Evolutionary conservation across 2,888 invertebrate genomes (phyloP), one percentile per base, ranked within the genome.

Genomic region (Orthosia gracilis): DNA sequence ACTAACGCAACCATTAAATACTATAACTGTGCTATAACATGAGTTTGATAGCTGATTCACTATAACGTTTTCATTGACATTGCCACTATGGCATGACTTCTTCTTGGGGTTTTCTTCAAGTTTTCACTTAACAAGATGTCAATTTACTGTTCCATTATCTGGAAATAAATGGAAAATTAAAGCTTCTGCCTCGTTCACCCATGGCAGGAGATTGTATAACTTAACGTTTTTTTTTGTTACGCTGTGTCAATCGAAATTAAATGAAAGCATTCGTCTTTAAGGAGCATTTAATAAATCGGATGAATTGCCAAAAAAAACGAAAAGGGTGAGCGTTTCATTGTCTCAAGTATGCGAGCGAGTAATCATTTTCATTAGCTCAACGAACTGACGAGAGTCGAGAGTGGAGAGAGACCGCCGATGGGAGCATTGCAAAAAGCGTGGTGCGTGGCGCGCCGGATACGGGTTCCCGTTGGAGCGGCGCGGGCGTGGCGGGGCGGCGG

Each of bases 331-430:
- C 67, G 76, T 83, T 76, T 86, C 88, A 92, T 92, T 92, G 94
- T 93, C 92, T 94, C 93, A 93, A 93, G 92, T 93, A 93, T 93
- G 92, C 93, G 91, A 92, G 90, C 90, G 88, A 90, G 93, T 94
- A 95, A 94, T 94, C 91, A 90, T 89, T 92, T 93, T 93, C 92
- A 94, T 94, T 93, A 94, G 90, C 90, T 91, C 90, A 94, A 92
- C 92, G 91, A 94, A 92, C 93, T 91, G 91, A 90, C 87, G 87
- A 89, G 89, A 89, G 89, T 82, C 87, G 87, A 89, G 89, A 89
- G 89, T 82, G 83, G 79, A 78, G 85, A 76, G 69, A 66, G 80
- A 59, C 62, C 65, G 89, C 78, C 87, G 88, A 86, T 88, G 89
- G 89, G 91, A 92, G 89, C 89, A 80, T 88, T 89, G 91, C 89